phyloP scores from a whole-genome alignment of 2,888 invertebrate genomes.

The Ariolimax columbianus region DNA sequence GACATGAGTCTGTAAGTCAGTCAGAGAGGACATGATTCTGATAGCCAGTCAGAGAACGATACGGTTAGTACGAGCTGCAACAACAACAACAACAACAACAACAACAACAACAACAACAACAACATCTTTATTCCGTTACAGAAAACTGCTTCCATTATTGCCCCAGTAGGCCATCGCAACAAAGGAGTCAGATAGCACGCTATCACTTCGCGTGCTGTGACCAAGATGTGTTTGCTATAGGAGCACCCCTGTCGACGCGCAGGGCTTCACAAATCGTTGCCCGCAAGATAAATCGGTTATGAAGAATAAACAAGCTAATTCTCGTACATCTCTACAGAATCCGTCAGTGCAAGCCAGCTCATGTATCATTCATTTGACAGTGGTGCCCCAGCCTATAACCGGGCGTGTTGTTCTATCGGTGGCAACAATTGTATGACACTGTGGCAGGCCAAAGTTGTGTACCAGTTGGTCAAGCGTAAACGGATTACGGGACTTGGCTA shows the following conservation, averaged over 20 bases:
- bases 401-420: slow-evolving; percentile 12
- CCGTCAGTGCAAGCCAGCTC: neutral
- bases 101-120: no score
- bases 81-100: no score
- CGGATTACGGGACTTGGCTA: neutral
- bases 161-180: no score
- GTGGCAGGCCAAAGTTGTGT: slow-evolving; percentile 10
- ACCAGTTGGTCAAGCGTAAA: slow-evolving; percentile 42
- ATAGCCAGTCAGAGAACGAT: no score
- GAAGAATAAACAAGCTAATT: slow-evolving; percentile 38
- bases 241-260: no score
- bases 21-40: no score
- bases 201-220: neutral
- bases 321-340: slow-evolving; percentile 11
- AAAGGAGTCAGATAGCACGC: neutral
- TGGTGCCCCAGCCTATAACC: neutral
- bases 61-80: no score
- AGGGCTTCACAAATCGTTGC: neutral
- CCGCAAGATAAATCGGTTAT: slow-evolving; percentile 13
- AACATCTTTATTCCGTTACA: no score
- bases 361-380: neutral
- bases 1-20: no score
- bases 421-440: neutral
- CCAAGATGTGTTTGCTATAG: no score
- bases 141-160: no score